Evolutionary conservation across 2,797 vertebrate genomes (phyloP).

Genomic region (Falco novaeseelandiae): DNA sequence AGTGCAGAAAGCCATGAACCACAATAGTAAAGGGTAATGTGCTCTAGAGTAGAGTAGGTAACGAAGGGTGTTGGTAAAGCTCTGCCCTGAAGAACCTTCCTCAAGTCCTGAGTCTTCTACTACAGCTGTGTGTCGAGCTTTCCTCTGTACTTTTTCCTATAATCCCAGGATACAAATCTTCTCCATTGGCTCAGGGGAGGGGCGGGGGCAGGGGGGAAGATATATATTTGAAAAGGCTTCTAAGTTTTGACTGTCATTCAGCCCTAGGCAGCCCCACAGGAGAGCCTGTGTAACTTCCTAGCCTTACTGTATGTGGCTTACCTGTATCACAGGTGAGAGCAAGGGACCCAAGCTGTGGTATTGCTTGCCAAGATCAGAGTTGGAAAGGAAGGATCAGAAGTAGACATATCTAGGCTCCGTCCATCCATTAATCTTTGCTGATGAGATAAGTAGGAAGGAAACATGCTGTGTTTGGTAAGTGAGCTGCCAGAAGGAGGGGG

Average conservation of each 20-base stretch:
- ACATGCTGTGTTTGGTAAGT: not conserved
- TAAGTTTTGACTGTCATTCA: not conserved
- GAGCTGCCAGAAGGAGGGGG: not conserved
- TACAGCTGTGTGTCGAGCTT: not conserved
- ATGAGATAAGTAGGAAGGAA: not conserved
- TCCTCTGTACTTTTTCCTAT: not conserved
- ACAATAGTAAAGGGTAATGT: not conserved
- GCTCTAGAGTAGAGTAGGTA: not conserved
- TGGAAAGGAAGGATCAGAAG: not conserved
- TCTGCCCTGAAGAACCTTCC: not conserved
- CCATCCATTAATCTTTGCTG: not conserved
- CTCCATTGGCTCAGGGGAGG: not conserved
- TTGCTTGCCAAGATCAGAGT: not conserved
- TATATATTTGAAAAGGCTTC: not conserved
- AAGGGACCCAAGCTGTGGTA: not conserved
- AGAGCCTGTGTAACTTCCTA: not conserved
- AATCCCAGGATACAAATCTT: not conserved
- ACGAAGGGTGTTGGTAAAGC: not conserved
- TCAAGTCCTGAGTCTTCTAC: not conserved
- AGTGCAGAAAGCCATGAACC: not conserved
- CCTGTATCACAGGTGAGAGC: not conserved
- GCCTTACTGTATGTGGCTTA: not conserved
- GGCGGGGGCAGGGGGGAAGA: too few relatives aligned
- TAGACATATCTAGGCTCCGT: not conserved
- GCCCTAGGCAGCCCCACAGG: not conserved